Base-by-base conservation (phyloP, 2,113 vertebrate genomes). In the Xiphophorus hellerii region DNA sequence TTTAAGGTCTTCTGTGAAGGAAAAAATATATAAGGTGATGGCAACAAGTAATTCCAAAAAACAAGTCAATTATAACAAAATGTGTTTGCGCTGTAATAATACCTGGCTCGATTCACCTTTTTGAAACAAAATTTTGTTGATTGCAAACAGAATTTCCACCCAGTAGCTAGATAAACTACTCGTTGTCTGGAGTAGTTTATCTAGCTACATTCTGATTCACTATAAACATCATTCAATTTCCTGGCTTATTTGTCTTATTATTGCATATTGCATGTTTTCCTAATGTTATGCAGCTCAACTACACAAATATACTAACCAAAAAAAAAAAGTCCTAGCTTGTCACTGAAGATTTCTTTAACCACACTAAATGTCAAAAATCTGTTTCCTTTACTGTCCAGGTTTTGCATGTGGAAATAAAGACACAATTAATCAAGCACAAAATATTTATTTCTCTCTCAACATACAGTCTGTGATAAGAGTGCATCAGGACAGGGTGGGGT, bases 361-460 rank as follows among this genome's bases (percentile, higher is more conserved):
- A 48, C 5, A 20, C 17, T 20, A 48, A 48, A 48, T 48, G 44
- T 17, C 5, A 15, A 48, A 48, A 0, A 4, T 48, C 39, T 12
- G 2, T 54, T 54, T 22, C 0, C 5, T 20, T 28, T 62, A 62
- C 27, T 30, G n/a, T 62, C 6, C 28, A 62, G 28, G 6, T 22
- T 64, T 35, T 15, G 28, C 9, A 22, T 3, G 65, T 67, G 65
- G 6, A 29, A 11, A 35, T 1, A 35, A 70, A 14, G 70, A 73
- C 51, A 74, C 77, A 69, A 3, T 68, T 87, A 89, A 94, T 97
- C 95, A 96, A 97, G 96, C 96, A 97, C 94, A 97, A 97, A 96
- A 96, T 96, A 96, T 98, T 97, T 97, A 98, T 97, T 96, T 95
- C 80, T 96, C 94, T 94, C 93, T 95, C 91, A 91, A 93, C 92